Evolutionary conservation across 2,888 invertebrate genomes (phyloP), one percentile per base, ranked within the genome.

Genomic region (Schizotus pectinicornis): DNA sequence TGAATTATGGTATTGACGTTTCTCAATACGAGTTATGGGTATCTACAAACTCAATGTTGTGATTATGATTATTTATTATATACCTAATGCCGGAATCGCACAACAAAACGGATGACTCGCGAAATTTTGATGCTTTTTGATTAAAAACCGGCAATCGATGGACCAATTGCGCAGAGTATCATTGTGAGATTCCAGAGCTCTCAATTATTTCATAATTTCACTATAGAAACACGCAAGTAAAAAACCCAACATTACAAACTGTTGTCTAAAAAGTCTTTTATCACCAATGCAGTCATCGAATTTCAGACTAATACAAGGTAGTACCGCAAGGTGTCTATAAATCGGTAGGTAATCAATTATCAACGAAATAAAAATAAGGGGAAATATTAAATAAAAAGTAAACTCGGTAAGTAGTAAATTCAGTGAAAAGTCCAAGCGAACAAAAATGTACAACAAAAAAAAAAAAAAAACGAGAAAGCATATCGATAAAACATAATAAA

Each of bases 171-270:
- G 22, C 31, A 32, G 14, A 13, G 33, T 38, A 37, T 33, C 33
- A 42, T 48, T 50, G 56, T 38, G 55, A 38, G 51, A 56, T 51
- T 51, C 55, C 51, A 47, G 50, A 51, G 39, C 36, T 12, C 36
- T 47, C 42, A 37, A 22, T 33, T 43, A 47, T 47, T 56, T 33
- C 31, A 43, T 52, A 37, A 58, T 62, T 60, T 60, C 52, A 45
- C 54, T 58, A 53, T 61, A 65, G 49, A 65, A 56, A 67, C 64
- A 67, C 67, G 67, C 67, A 67, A 65, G 67, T 67, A 68, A 64
- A 69, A 69, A 69, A 68, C 64, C 64, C 67, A 67, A 69, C 67
- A 62, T 63, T 66, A 68, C 67, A 66, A 67, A 67, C 53, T 63
- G 64, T 59, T 61, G 60, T 53, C 63, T 62, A 56, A 58, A 62